Percentiles rank a stretch among this genome's conserved stretches.
Evolutionary conservation across 2,113 vertebrate genomes (phyloP).

Genomic region (Oryzias celebensis): DNA sequence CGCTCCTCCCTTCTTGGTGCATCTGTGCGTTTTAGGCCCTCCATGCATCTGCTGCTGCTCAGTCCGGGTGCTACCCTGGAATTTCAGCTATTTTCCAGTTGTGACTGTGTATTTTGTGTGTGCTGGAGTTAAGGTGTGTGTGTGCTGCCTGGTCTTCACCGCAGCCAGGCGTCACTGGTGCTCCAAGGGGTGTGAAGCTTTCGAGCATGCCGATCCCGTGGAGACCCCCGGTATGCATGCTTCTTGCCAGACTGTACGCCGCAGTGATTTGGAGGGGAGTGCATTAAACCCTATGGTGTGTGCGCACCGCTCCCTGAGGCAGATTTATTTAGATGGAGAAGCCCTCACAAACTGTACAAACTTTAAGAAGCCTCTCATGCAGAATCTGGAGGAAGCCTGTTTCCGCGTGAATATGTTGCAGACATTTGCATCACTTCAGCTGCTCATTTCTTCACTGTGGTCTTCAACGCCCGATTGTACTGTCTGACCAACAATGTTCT

Average conservation of each 20-base stretch:
- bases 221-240: constrained; percentile 66
- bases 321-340: constrained; percentile 50
- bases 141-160: constrained; percentile 14
- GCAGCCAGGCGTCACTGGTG: constrained; percentile 39
- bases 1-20: constrained; percentile 37
- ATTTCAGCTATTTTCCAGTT: constrained; percentile 72
- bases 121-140: constrained; percentile 15
- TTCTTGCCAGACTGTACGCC: constrained; percentile 52
- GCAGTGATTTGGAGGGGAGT: constrained; percentile 16
- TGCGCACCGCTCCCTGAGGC: constrained; percentile 18
- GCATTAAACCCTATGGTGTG: constrained; percentile 27
- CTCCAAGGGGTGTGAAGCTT: constrained; percentile 47
- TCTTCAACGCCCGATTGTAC: constrained; percentile 5
- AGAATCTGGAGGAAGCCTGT: not conserved
- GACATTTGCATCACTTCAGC: not conserved
- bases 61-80: constrained; percentile 63
- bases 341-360: constrained; percentile 47
- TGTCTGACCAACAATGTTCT: not conserved
- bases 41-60: constrained; percentile 65
- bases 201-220: constrained; percentile 51
- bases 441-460: not conserved
- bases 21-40: constrained; percentile 54
- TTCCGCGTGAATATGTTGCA: constrained; percentile 22
- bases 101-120: constrained; percentile 28
- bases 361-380: constrained; percentile 12